phyloP scores from a whole-genome alignment of 2,888 invertebrate genomes.

The Drosophila diplacantha region DNA sequence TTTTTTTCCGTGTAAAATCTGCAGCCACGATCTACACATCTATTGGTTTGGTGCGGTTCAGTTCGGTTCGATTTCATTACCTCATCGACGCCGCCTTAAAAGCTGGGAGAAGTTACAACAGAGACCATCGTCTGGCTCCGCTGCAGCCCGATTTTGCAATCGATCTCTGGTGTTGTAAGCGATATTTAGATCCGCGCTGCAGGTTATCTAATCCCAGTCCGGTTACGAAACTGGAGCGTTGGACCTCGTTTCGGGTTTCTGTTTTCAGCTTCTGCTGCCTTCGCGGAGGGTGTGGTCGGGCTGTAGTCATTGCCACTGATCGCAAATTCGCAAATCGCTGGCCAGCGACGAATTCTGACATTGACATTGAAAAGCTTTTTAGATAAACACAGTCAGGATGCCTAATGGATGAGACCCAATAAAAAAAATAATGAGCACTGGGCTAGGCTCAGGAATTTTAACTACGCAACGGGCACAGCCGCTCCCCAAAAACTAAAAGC shows the following conservation, averaged over 20 bases:
- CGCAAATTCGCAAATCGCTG: slow-evolving; percentile 8
- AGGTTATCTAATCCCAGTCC: slow-evolving; percentile 28
- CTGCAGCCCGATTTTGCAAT: slow-evolving; percentile 51
- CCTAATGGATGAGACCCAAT: slow-evolving; percentile 38
- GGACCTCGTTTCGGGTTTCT: slow-evolving; percentile 8
- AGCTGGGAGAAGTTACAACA: slow-evolving; percentile 63
- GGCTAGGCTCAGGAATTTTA: slow-evolving; percentile 45
- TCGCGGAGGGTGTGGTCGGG: slow-evolving; percentile 27
- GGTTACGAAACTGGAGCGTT: slow-evolving; percentile 20
- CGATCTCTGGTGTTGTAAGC: slow-evolving; percentile 31
- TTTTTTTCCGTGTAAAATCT: slow-evolving; percentile 17
- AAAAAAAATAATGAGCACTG: slow-evolving; percentile 6
- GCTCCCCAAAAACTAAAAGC: slow-evolving; percentile 34
- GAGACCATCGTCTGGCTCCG: slow-evolving; percentile 50
- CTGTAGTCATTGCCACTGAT: not conserved
- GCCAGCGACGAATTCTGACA: slow-evolving; percentile 51
- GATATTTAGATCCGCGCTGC: slow-evolving; percentile 25
- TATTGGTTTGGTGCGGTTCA: slow-evolving; percentile 39
- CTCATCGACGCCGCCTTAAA: slow-evolving; percentile 66
- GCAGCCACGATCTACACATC: slow-evolving; percentile 41
- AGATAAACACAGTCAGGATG: slow-evolving; percentile 16
- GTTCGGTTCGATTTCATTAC: slow-evolving; percentile 63
- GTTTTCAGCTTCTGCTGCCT: not conserved
- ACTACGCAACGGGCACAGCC: slow-evolving; percentile 42
- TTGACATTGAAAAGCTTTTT: slow-evolving; percentile 65